Conservation (phyloP, 2,888 invertebrate species). For the Cerastis rubricosa region DNA sequence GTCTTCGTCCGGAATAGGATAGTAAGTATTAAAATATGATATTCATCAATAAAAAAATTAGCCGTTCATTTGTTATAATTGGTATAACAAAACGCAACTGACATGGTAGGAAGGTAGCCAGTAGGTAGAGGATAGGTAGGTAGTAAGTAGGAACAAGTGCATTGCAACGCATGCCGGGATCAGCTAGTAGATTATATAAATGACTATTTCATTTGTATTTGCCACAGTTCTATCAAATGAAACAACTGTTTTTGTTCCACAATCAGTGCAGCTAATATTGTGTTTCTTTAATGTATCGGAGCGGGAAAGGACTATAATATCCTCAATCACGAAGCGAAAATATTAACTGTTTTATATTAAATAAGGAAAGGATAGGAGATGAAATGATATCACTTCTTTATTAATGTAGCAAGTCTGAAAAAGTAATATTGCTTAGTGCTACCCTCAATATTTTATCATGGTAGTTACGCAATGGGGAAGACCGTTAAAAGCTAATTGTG, state of each 20-base stretch:
- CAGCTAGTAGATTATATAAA: too few species aligned
- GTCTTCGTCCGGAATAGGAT: too few species aligned
- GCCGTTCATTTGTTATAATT: too few species aligned
- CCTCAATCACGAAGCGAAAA: slow-evolving; percentile 34
- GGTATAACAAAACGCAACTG: too few species aligned
- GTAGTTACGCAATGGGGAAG: not conserved
- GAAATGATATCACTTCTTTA: slow-evolving; percentile 28
- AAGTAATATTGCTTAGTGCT: not conserved
- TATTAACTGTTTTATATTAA: slow-evolving; percentile 31
- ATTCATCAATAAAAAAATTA: too few species aligned
- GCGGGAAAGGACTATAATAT: slow-evolving; percentile 34
- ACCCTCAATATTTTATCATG: slow-evolving; percentile 1
- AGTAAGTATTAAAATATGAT: too few species aligned
- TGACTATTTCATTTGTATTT: slow-evolving; percentile 8
- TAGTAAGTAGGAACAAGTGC: too few species aligned
- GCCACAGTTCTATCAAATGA: slow-evolving; percentile 1
- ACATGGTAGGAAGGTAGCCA: too few species aligned
- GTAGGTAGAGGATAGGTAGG: too few species aligned
- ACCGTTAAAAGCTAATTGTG: too few species aligned
- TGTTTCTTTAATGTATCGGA: slow-evolving; percentile 36
- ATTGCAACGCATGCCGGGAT: too few species aligned
- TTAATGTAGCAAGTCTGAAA: slow-evolving; percentile 17
- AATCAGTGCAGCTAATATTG: slow-evolving; percentile 32
- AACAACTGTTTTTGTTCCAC: slow-evolving; percentile 34
- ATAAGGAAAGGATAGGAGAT: slow-evolving; percentile 23